Evolutionary conservation across 2,797 vertebrate genomes (phyloP).

Genomic region (Poeciliopsis paucimaculata): DNA sequence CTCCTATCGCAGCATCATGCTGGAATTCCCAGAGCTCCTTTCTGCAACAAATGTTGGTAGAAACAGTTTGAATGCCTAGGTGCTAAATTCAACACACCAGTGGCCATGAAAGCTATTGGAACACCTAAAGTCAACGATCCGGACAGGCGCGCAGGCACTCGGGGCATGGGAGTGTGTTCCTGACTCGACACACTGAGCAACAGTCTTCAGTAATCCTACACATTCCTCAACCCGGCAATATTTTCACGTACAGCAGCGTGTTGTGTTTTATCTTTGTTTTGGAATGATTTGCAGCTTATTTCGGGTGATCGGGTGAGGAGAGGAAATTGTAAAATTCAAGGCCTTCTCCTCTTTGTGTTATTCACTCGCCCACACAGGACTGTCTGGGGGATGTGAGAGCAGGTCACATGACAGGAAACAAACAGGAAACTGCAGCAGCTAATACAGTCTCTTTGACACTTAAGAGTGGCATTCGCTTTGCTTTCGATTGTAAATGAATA

Average conservation of each 20-base stretch:
- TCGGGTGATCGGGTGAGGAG: not conserved
- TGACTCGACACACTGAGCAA: not conserved
- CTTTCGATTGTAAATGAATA: not conserved
- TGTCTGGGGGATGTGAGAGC: not conserved
- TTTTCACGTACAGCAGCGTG: not conserved
- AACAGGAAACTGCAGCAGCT: not conserved
- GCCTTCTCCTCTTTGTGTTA: not conserved
- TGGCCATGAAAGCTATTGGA: conserved; percentile 6
- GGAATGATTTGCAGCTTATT: not conserved
- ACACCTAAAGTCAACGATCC: conserved; percentile 1
- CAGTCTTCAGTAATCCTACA: not conserved
- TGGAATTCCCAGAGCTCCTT: not conserved
- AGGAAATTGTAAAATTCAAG: not conserved
- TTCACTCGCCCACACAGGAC: not conserved
- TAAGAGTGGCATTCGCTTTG: not conserved
- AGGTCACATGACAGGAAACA: not conserved
- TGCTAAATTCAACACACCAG: not conserved
- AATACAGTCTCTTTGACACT: not conserved
- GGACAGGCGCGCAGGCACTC: not conserved
- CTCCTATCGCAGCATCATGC: not conserved
- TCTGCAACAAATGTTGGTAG: not conserved
- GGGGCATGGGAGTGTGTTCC: not conserved
- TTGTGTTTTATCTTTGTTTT: not conserved
- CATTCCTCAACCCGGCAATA: not conserved
- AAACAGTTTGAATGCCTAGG: not conserved